Percentiles rank a stretch among this genome's conserved stretches.
Evolutionary conservation across 2,113 vertebrate species (phyloP).

Genomic region (Lontra canadensis): DNA sequence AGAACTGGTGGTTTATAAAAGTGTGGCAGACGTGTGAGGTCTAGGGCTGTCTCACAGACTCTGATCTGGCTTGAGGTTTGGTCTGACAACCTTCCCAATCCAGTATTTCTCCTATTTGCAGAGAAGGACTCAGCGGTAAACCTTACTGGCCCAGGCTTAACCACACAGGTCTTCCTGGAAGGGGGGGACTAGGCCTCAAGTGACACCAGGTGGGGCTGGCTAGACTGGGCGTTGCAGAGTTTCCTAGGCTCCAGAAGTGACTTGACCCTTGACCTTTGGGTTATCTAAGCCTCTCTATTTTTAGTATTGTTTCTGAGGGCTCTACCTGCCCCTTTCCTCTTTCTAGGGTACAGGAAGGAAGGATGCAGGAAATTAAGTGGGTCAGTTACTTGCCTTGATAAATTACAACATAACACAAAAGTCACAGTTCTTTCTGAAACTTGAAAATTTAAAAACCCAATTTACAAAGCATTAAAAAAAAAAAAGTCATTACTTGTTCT

Average conservation of each 20-base stretch:
- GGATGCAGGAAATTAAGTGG: background rate
- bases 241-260: background rate
- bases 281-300: background rate
- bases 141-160: background rate
- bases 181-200: background rate
- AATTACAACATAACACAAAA: background rate
- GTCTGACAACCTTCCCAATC: background rate
- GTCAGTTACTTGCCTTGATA: background rate
- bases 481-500: background rate
- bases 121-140: background rate
- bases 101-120: background rate
- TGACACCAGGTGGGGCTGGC: background rate
- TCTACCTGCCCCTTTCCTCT: background rate
- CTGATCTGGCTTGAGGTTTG: no score
- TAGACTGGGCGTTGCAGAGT: background rate
- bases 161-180: background rate
- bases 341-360: background rate
- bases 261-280: background rate
- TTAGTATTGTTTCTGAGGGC: background rate
- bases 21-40: background rate
- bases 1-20: background rate
- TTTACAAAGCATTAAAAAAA: background rate
- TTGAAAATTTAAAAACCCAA: background rate
- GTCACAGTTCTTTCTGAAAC: background rate
- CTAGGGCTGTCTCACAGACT: background rate